Percentiles rank a stretch among this genome's conserved stretches.
phyloP scores from a whole-genome alignment of 1,140 invertebrate species.

The Pinna nobilis region DNA sequence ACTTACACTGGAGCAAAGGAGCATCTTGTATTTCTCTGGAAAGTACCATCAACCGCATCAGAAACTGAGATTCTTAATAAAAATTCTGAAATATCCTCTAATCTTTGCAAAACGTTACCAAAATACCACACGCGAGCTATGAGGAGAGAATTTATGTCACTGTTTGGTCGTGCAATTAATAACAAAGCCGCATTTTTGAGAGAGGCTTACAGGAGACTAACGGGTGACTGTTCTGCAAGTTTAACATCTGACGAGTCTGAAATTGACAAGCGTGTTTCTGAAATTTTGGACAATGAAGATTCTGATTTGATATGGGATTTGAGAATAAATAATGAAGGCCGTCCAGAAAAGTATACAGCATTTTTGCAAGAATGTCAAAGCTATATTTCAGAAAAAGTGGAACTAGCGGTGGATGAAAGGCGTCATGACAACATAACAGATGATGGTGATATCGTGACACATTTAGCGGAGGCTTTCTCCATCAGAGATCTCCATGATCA shows the following conservation, averaged over 20 bases:
- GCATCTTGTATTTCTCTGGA: slow-evolving; percentile 14
- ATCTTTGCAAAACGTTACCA: slow-evolving; percentile 1
- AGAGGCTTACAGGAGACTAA: neutral
- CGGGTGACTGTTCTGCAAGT: neutral
- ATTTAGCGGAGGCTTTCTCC: slow-evolving; percentile 17
- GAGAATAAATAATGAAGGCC: neutral
- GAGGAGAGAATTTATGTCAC: neutral
- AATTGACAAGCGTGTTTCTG: neutral
- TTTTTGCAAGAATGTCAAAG: neutral
- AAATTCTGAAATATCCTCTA: slow-evolving; percentile 12
- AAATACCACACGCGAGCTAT: slow-evolving; percentile 10
- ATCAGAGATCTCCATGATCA: slow-evolving; percentile 5
- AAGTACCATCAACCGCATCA: neutral
- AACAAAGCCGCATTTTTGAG: neutral
- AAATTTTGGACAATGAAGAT: slow-evolving; percentile 3
- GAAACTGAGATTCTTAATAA: slow-evolving; percentile 10
- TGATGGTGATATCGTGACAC: slow-evolving; percentile 20
- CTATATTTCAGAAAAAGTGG: neutral
- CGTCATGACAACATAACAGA: slow-evolving; percentile 14
- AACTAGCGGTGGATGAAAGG: slow-evolving; percentile 17
- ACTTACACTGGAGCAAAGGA: neutral
- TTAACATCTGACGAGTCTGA: neutral
- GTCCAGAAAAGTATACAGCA: slow-evolving; percentile 11
- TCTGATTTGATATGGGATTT: slow-evolving; percentile 7
- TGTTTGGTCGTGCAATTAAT: neutral